phyloP scores from a whole-genome alignment of 2,113 vertebrate genomes.

The Caretta caretta region DNA sequence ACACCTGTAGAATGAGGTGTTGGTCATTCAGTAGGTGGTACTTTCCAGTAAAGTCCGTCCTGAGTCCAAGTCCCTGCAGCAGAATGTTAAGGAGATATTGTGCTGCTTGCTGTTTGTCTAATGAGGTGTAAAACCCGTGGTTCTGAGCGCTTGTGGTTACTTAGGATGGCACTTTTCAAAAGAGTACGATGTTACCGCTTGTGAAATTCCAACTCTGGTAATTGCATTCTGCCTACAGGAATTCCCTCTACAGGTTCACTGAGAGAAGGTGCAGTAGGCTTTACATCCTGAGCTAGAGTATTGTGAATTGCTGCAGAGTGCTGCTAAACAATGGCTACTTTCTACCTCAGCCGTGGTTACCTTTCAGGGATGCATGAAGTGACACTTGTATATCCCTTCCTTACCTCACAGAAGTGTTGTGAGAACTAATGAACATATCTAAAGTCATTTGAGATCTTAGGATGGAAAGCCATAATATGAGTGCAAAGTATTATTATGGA shows the following conservation, averaged over 20 bases:
- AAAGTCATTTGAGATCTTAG: not conserved
- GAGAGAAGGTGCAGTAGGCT: not conserved
- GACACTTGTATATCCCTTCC: not conserved
- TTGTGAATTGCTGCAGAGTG: fast-evolving
- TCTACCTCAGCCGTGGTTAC: not conserved
- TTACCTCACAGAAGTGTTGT: not conserved
- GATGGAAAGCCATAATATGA: not conserved
- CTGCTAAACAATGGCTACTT: not conserved
- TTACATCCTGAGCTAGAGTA: not conserved
- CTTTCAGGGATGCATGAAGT: not conserved
- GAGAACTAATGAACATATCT: not conserved
- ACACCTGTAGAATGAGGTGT: not conserved
- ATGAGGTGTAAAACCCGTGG: not conserved
- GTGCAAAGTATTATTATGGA: not conserved
- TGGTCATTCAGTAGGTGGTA: not conserved
- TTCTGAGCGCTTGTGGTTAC: not conserved
- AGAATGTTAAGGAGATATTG: not conserved
- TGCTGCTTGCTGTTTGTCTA: fast-evolving
- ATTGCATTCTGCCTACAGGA: not conserved
- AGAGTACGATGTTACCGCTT: not conserved
- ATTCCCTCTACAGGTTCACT: not conserved
- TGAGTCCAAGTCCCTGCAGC: not conserved
- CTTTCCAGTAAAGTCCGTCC: fast-evolving
- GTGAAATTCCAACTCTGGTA: not conserved
- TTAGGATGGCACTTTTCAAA: not conserved